Base-by-base conservation (phyloP, 1,140 invertebrate species). In the Araneus ventricosus region DNA sequence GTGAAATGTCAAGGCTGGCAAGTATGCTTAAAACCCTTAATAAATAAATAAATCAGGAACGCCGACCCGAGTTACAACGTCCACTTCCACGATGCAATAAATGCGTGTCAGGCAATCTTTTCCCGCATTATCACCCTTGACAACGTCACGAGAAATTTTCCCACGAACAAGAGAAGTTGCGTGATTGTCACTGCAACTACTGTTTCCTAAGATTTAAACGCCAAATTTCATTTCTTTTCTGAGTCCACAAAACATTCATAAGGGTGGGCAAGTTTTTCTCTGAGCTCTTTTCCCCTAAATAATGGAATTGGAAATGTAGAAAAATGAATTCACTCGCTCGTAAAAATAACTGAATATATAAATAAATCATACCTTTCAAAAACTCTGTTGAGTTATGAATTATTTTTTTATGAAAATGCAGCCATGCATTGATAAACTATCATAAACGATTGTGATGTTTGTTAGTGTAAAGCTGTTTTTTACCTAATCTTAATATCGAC, bases 131-230 rank as follows among this genome's bases (percentile, higher is more conserved):
- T 82, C 41, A 52, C 80, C 41, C 41, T 24, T 82, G 80, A 82
- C 80, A 82, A 52, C 41, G 80, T 82, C 80, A 82, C 39, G 80
- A 24, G 80, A 82, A 41, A 52, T 82, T 82, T 82, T 45, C 80
- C 41, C 41, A 17, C 37, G 39, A 82, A 82, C 37, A 22, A n/a
- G 37, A n/a, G 41, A 45, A 14, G 70, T 75, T 27, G 80, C 41
- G 80, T 82, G 80, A 45, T 45, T 82, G 80, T 82, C 80, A 52
- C 37, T 39, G 80, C 39, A n/a, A 52, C 80, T 82, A 82, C 80
- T 82, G 80, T 82, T 82, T 82, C 80, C 37, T 52, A 82, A 52
- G 41, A 75, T 75, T 75, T 75, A 75, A 75, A 75, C 70, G 70
- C 30, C 70, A 20, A 75, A 37, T 20, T 75, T 75, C 34, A 22